Evolutionary conservation across 1,140 invertebrate species (phyloP).

Genomic region (Drosophila neocordata): DNA sequence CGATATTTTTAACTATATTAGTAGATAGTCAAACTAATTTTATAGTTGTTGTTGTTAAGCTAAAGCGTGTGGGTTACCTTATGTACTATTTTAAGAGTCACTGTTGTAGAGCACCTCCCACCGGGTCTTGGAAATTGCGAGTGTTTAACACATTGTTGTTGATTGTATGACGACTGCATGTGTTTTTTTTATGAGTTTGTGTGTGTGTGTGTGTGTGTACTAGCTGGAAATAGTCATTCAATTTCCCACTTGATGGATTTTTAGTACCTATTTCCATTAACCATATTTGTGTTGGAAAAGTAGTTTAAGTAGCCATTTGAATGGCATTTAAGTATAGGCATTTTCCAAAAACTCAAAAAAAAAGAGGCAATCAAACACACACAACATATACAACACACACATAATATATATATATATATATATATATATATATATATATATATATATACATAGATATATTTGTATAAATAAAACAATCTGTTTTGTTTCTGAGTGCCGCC

Average conservation of each 20-base stretch:
- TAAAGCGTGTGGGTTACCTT: too few relatives aligned
- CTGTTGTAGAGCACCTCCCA: too few relatives aligned
- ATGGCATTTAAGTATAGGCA: slow-evolving; percentile 65
- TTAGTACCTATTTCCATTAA: slow-evolving; percentile 55
- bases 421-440: slow-evolving; percentile 7
- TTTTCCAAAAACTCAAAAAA: slow-evolving; percentile 52
- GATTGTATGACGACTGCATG: background rate
- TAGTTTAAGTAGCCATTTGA: slow-evolving; percentile 71
- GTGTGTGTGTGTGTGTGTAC: slow-evolving; percentile 14
- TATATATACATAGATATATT: slow-evolving; percentile 4
- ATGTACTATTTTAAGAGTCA: too few relatives aligned
- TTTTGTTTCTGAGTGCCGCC: slow-evolving; percentile 19
- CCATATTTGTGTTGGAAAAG: slow-evolving; percentile 51
- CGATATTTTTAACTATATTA: too few relatives aligned
- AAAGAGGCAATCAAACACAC: slow-evolving; percentile 15
- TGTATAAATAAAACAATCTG: slow-evolving; percentile 7
- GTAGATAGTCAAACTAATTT: too few relatives aligned
- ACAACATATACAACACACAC: slow-evolving; percentile 13
- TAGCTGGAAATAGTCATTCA: slow-evolving; percentile 35
- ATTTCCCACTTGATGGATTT: slow-evolving; percentile 71
- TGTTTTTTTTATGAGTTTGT: slow-evolving; percentile 18
- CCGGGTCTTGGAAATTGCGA: background rate
- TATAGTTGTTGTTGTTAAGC: too few relatives aligned
- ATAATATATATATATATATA: background rate
- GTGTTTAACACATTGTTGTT: slow-evolving; percentile 3